phyloP scores from a whole-genome alignment of 1,140 invertebrate species.

The Oedothorax gibbosus region DNA sequence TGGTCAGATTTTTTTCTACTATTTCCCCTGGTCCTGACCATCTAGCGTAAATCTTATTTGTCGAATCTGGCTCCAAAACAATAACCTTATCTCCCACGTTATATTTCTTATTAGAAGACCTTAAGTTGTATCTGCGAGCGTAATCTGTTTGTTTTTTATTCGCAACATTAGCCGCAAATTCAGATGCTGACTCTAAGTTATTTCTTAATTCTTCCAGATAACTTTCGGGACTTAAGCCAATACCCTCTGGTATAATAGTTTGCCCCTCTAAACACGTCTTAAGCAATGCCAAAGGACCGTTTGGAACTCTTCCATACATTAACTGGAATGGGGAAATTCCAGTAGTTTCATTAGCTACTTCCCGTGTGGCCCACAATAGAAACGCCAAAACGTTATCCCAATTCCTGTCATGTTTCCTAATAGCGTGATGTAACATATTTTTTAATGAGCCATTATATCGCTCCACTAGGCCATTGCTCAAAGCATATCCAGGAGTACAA shows the following conservation, averaged over 20 bases:
- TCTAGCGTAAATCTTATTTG: no score
- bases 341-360: slow-evolving; percentile 6
- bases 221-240: background rate
- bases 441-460: background rate
- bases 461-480: slow-evolving; percentile 4
- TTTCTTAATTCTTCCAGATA: slow-evolving; percentile 5
- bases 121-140: background rate
- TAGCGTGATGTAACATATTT: background rate
- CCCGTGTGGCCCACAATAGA: slow-evolving; percentile 11
- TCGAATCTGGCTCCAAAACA: background rate
- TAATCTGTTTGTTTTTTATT: background rate
- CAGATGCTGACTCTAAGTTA: background rate
- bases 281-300: slow-evolving; percentile 9
- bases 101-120: background rate
- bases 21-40: no score
- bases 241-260: background rate
- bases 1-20: no score
- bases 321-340: slow-evolving; percentile 9
- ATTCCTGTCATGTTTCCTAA: background rate
- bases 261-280: background rate
- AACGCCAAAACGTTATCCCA: slow-evolving; percentile 13
- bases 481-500: background rate
- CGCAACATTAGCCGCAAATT: background rate
- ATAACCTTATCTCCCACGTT: background rate
- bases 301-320: slow-evolving; percentile 15